Evolutionary conservation across 2,113 vertebrate species (phyloP), one percentile per base, ranked within the genome.

Genomic region (Muscicapa adusta): DNA sequence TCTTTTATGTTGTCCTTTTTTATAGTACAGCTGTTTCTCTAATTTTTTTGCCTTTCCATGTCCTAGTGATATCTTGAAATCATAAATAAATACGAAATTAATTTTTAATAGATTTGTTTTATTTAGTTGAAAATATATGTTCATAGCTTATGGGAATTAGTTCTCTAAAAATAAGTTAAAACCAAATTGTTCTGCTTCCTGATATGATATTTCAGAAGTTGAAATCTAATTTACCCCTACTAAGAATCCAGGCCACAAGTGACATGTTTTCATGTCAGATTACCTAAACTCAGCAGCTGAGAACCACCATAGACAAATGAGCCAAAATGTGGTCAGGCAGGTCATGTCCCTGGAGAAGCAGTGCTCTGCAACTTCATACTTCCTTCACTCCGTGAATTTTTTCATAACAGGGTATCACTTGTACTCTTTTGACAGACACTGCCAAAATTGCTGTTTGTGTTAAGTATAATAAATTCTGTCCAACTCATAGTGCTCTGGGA

Each of bases 11-110:
- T 67, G 65, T 3, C 6, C 11, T 40, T 42, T 65, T 42, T 45
- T 25, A 47, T 51, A 7, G 8, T 72, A 72, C 2, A 53, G 2
- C 3, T 68, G 34, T 51, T 10, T 47, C 3, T 47, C 2, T 7
- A 2, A 2, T 5, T 31, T 14, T 36, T 12, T 47, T 51, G 17
- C 3, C 3, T 51, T 50, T 17, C 9, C 0, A 0, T 28, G 5
- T 62, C 60, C 19, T 51, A 7, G 3, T 51, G 14, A 34, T n/a
- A 8, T 10, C 63, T 83, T 65, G 18, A 26, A 50, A 36, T 62
- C 3, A 53, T 24, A 72, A 88, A 71, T 6, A 57, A 65, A n/a
- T 54, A 47, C 58, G 9, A 54, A 71, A 56, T 25, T 1, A 12
- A 5, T 14, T 74, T 74, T 71, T 14, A 75, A 54, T 71, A n/a